These are phyloP conservation scores for Bufo gargarizans DNA, from an alignment of 2,113 vertebrate genomes.

Conservation along the genomic window DNA sequence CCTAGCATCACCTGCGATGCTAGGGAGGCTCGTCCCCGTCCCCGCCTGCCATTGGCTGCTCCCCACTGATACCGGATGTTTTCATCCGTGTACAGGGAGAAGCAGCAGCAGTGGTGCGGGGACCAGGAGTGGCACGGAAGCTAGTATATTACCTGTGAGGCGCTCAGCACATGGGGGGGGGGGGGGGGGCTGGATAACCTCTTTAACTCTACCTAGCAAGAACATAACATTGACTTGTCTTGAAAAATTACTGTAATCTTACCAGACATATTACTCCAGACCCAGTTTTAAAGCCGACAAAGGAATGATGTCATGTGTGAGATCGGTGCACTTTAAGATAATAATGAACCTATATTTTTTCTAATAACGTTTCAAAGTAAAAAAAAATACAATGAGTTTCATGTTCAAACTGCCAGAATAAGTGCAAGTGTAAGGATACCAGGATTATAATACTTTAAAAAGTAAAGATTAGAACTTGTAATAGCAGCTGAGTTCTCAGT, in stretches of 20 bases:
- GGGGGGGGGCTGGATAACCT: no score
- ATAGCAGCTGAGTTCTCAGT: background rate
- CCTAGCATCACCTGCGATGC: no score
- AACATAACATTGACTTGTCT: background rate
- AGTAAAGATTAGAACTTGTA: background rate
- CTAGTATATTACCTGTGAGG: no score
- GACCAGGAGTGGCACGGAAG: no score
- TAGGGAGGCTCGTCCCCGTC: no score
- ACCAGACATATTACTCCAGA: background rate
- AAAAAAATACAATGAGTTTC: background rate
- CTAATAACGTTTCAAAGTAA: background rate
- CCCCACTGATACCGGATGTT: no score
- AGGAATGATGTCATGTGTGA: slow-evolving; percentile 3
- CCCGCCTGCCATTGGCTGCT: no score
- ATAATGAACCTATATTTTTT: background rate
- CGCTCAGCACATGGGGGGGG: no score
- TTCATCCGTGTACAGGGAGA: no score
- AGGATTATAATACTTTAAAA: background rate
- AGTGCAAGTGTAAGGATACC: background rate
- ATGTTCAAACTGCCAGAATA: background rate
- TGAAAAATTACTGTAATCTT: background rate
- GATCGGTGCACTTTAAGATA: background rate
- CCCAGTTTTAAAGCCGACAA: background rate
- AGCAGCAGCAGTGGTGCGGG: no score
- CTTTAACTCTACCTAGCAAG: background rate